phyloP scores from a whole-genome alignment of 2,113 vertebrate species.

The Gallinago jamesoni region DNA sequence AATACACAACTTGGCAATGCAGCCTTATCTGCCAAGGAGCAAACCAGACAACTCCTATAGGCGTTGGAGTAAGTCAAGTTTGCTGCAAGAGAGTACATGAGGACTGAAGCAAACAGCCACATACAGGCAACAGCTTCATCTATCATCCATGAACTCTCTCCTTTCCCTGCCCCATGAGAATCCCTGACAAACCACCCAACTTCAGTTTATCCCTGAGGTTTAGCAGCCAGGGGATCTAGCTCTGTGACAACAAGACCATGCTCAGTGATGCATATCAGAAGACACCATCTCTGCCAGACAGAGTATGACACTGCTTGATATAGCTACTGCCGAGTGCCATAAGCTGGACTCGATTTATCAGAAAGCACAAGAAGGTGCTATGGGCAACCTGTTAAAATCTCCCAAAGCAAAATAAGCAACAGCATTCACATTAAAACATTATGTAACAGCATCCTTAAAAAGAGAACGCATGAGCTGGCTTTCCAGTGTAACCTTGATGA shows the following conservation, averaged over 20 bases:
- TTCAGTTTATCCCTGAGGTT: neutral
- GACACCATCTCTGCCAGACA: neutral
- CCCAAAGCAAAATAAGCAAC: neutral
- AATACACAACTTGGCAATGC: fast-evolving
- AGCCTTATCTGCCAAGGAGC: neutral
- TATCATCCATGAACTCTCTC: neutral
- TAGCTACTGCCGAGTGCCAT: neutral
- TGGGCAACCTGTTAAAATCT: neutral
- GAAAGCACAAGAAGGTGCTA: neutral
- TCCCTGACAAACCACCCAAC: neutral
- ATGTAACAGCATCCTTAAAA: neutral
- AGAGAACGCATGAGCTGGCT: neutral
- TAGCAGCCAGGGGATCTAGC: neutral
- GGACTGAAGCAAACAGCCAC: neutral
- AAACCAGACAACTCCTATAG: neutral
- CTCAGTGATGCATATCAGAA: neutral
- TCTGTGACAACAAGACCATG: neutral
- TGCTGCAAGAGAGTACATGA: neutral
- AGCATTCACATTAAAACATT: neutral
- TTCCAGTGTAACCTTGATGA: neutral
- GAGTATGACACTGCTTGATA: neutral
- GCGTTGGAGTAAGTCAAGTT: neutral
- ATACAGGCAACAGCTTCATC: neutral
- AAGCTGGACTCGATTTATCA: neutral
- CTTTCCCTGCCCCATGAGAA: too few relatives aligned